Conservation (phyloP, 2,113 vertebrate species). For the Papio anubis region DNA sequence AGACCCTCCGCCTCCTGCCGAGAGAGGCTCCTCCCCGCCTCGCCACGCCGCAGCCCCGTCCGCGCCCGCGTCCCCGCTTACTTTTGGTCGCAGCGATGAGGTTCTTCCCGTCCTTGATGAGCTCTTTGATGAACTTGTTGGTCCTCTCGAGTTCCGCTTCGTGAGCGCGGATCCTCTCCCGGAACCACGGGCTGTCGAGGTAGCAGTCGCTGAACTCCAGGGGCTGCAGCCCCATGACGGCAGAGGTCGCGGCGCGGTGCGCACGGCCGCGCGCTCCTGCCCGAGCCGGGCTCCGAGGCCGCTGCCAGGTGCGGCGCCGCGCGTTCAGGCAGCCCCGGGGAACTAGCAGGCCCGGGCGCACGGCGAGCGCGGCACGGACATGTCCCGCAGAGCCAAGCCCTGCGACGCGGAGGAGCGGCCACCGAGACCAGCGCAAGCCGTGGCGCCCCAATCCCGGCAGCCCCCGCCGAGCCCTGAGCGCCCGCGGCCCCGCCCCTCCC, state of each 20-base stretch:
- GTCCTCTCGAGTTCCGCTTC: constrained; percentile 97
- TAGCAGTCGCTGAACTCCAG: constrained; percentile 98
- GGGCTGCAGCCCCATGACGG: constrained; percentile 95
- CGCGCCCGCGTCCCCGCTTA: constrained; percentile 67
- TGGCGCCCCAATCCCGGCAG: background rate
- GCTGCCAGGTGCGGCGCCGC: constrained; percentile 1
- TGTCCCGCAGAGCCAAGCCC: background rate
- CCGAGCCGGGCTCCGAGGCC: background rate
- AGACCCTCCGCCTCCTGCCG: background rate
- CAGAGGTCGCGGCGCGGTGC: background rate
- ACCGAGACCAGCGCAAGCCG: background rate
- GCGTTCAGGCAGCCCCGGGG: background rate
- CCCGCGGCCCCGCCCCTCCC: background rate
- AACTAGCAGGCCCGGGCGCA: background rate
- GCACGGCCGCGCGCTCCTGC: background rate
- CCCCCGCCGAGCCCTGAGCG: background rate
- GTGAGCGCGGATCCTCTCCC: constrained; percentile 93
- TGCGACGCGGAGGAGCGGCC: fast-evolving
- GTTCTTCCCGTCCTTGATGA: constrained; percentile 98
- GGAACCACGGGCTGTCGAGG: constrained; percentile 95
- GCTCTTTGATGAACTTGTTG: constrained; percentile 97
- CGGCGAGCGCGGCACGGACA: background rate
- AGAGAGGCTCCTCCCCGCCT: background rate
- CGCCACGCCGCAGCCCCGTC: background rate
- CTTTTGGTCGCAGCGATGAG: constrained; percentile 97